Percentiles rank a stretch among this genome's conserved stretches.
Conservation (phyloP, 2,888 invertebrate species). For the Heteromyza rotundicornis region DNA sequence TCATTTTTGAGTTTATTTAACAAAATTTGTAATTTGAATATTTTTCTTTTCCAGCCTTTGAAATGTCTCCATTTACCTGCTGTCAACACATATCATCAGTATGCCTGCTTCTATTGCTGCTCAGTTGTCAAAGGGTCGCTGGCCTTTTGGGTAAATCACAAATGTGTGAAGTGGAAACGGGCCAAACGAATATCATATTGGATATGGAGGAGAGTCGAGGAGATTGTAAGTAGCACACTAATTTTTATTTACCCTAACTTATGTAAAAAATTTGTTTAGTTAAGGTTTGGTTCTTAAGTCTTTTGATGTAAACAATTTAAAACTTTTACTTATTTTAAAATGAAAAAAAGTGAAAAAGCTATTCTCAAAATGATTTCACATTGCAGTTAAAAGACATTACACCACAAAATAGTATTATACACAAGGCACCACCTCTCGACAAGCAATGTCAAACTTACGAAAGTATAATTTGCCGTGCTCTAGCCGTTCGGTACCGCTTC, state of each 20-base stretch:
- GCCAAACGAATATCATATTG: slow-evolving; percentile 86
- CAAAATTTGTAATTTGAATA: too few species aligned
- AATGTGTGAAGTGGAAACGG: slow-evolving; percentile 83
- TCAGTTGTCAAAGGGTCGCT: slow-evolving; percentile 41
- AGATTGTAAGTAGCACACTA: slow-evolving; percentile 75
- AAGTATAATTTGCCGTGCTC: too few species aligned
- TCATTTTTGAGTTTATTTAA: too few species aligned
- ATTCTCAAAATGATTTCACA: too few species aligned
- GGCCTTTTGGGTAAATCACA: slow-evolving; percentile 59
- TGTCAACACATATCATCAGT: not conserved
- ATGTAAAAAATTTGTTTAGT: too few species aligned
- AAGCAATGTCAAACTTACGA: too few species aligned
- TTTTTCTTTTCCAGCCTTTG: slow-evolving; percentile 23
- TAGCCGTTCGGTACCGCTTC: too few species aligned
- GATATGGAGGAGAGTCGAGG: slow-evolving; percentile 90
- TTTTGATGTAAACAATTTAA: not conserved
- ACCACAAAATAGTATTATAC: too few species aligned
- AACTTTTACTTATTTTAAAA: not conserved
- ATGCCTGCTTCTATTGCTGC: slow-evolving; percentile 39
- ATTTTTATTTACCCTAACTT: too few species aligned
- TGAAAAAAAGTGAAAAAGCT: not conserved
- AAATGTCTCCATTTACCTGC: not conserved
- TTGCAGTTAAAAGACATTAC: too few species aligned
- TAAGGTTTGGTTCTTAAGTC: not conserved
- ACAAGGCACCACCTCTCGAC: too few species aligned